phyloP scores from a whole-genome alignment of 2,113 vertebrate species.

The Heterochromis multidens region DNA sequence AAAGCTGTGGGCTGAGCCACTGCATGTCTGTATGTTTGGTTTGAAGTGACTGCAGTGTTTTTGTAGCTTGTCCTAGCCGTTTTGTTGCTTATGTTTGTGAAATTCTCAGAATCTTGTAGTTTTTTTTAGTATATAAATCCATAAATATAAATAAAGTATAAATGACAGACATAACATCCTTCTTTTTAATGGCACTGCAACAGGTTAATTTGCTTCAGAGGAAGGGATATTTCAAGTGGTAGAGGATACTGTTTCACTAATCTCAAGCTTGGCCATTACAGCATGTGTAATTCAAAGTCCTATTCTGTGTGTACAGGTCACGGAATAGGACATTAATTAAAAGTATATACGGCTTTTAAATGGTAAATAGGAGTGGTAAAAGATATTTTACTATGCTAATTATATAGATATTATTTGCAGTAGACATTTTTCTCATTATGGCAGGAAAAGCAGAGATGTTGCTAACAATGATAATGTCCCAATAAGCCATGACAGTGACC shows the following conservation, averaged over 20 bases:
- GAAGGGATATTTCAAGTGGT: not conserved
- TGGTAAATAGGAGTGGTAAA: not conserved
- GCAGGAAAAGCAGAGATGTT: not conserved
- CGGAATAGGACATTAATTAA: accelerated
- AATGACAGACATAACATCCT: not conserved
- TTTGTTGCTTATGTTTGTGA: not conserved
- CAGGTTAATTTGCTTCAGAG: not conserved
- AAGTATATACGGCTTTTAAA: not conserved
- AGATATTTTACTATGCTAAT: not conserved
- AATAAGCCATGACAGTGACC: not conserved
- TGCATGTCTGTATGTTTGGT: not conserved
- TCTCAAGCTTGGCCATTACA: not conserved
- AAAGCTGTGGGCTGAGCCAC: not conserved
- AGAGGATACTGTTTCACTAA: not conserved
- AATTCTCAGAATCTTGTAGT: not conserved
- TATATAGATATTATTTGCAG: not conserved
- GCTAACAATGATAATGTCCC: not conserved
- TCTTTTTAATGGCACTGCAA: not conserved
- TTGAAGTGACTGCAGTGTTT: not conserved
- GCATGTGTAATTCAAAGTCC: not conserved
- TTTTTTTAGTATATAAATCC: not conserved
- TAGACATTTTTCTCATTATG: not conserved
- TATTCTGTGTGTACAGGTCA: not conserved
- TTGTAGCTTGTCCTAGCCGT: not conserved
- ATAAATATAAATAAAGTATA: not conserved